Conservation (phyloP, 2,797 vertebrate genomes). For the Mormyrus proboscirostris region DNA sequence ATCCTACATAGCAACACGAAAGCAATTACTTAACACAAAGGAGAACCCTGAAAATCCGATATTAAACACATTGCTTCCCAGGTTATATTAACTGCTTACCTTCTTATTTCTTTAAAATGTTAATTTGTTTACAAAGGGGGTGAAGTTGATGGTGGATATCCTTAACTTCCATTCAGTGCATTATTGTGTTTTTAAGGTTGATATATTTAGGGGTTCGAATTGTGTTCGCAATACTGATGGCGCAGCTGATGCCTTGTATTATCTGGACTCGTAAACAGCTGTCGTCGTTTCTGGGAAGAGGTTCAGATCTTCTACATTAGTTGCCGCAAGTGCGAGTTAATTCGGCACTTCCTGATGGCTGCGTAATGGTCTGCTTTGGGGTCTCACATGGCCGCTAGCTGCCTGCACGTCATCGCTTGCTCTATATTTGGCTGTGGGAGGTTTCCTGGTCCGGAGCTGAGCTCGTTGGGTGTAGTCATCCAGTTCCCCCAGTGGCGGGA, state of each 20-base stretch:
- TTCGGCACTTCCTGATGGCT: conserved; percentile 49
- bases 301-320: neutral
- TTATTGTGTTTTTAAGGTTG: neutral
- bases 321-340: conserved; percentile 26
- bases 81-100: neutral
- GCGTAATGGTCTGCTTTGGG: conserved; percentile 24
- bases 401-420: conserved; percentile 38
- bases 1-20: neutral
- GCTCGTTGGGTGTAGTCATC: conserved; percentile 38
- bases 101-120: neutral
- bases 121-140: neutral
- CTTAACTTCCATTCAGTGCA: neutral
- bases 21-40: neutral
- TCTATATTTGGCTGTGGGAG: conserved; percentile 57
- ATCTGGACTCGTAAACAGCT: neutral
- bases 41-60: neutral
- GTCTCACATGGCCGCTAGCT: conserved; percentile 35
- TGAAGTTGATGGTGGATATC: neutral
- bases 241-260: neutral
- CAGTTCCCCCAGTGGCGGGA: conserved; percentile 29
- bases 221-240: neutral
- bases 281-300: conserved; percentile 7
- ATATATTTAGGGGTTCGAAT: neutral
- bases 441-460: conserved; percentile 39
- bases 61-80: neutral